These are phyloP conservation scores for Amorpha juglandis DNA, from an alignment of 2,888 invertebrate species.

Conservation along the genomic window DNA sequence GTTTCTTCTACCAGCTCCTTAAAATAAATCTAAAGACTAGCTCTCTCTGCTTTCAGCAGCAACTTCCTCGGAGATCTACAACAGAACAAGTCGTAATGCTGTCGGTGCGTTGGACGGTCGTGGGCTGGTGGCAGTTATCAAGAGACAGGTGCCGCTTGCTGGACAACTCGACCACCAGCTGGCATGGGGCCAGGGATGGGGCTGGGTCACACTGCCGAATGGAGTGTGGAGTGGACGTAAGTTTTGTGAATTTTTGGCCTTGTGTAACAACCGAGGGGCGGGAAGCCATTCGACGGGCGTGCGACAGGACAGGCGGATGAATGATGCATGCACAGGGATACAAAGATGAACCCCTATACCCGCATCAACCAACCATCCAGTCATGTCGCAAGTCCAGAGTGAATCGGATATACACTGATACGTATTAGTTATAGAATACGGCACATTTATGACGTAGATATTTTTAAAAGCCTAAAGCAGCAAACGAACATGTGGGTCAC, in stretches of 20 bases:
- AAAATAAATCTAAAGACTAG: background rate
- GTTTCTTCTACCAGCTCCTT: background rate
- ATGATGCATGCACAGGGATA: no score
- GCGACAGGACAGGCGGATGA: no score
- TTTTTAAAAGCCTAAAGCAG: no score
- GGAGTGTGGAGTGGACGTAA: slow-evolving; percentile 87
- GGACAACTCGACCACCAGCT: slow-evolving; percentile 83
- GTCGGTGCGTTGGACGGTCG: slow-evolving; percentile 74
- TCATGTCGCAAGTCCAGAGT: no score
- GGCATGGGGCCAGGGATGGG: slow-evolving; percentile 91
- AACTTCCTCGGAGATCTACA: slow-evolving; percentile 73
- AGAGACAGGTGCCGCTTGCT: slow-evolving; percentile 78
- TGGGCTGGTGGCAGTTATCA: slow-evolving; percentile 79
- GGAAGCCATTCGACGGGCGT: no score
- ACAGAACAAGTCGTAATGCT: slow-evolving; percentile 59
- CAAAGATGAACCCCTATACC: no score
- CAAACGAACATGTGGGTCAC: no score
- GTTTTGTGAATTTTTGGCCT: slow-evolving; percentile 40
- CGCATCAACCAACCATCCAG: no score
- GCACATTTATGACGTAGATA: no score
- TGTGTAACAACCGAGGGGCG: no score
- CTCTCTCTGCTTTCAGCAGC: slow-evolving; percentile 55
- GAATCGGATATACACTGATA: no score
- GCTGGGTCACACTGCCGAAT: slow-evolving; percentile 88
- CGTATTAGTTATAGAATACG: no score